A percentile compares a stretch with the other conserved stretches of the same genome.
phyloP scores from a whole-genome alignment of 2,113 vertebrate species.

The Brachionichthys hirsutus region DNA sequence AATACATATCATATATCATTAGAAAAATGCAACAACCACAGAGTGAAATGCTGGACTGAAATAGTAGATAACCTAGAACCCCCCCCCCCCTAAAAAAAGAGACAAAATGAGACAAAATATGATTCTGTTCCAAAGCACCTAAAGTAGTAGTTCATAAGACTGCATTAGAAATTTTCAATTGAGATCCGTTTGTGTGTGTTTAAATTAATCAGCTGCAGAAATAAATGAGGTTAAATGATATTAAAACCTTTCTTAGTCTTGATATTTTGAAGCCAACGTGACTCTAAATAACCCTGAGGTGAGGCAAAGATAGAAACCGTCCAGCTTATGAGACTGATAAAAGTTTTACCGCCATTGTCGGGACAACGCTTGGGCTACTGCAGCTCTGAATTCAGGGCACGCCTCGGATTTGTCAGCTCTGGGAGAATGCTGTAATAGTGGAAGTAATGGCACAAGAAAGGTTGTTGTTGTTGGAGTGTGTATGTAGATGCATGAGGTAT shows the following conservation, averaged over 20 bases:
- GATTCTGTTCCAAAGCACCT: no score
- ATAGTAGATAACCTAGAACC: no score
- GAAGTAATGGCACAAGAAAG: constrained; percentile 60
- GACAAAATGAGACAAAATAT: no score
- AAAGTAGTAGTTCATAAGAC: no score
- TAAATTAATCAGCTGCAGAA: constrained; percentile 63
- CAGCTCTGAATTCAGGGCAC: constrained; percentile 60
- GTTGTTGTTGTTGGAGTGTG: constrained; percentile 36
- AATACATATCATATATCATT: no score
- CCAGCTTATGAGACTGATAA: constrained; percentile 46
- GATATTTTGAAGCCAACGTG: constrained; percentile 31
- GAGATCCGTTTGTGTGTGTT: no score
- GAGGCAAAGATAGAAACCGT: constrained; percentile 27
- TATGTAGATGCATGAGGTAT: constrained; percentile 24
- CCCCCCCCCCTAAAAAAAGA: no score
- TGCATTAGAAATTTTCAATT: no score
- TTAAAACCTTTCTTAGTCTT: constrained; percentile 46
- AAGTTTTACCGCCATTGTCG: constrained; percentile 56
- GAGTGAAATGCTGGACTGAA: no score
- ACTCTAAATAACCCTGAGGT: constrained; percentile 51
- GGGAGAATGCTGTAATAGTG: constrained; percentile 69
- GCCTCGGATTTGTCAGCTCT: constrained; percentile 63
- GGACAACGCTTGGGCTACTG: constrained; percentile 27
- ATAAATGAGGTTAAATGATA: constrained; percentile 54
- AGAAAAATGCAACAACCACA: no score